Percentiles rank a stretch among this genome's conserved stretches.
phyloP scores from a whole-genome alignment of 2,797 vertebrate genomes.

The Hirundo rustica region DNA sequence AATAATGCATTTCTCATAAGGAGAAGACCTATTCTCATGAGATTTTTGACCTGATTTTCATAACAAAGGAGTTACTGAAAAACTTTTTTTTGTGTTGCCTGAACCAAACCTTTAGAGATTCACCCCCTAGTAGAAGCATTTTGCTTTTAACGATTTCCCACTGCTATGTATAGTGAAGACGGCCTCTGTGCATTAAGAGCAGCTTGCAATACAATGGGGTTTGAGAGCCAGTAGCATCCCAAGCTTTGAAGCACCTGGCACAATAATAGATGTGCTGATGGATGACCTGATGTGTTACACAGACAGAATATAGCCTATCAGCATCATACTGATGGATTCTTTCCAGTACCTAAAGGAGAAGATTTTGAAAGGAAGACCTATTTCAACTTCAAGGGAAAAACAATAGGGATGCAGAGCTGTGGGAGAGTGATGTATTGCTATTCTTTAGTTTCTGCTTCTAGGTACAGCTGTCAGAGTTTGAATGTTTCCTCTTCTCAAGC shows the following conservation, averaged over 20 bases:
- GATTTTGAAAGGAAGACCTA: constrained; percentile 38
- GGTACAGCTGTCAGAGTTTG: background rate
- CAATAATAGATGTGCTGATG: constrained; percentile 47
- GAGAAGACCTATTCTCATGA: constrained; percentile 4
- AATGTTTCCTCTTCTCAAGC: constrained; percentile 2
- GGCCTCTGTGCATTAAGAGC: background rate
- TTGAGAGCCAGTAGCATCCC: constrained; percentile 21
- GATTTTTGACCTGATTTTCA: constrained; percentile 33
- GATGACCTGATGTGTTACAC: constrained; percentile 32
- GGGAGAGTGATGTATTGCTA: constrained; percentile 8
- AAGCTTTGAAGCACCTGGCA: constrained; percentile 56
- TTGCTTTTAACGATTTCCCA: constrained; percentile 39
- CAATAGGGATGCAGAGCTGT: constrained; percentile 15
- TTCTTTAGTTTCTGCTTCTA: background rate
- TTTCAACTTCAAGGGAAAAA: constrained; percentile 27
- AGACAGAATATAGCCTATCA: constrained; percentile 2
- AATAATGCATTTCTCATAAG: background rate
- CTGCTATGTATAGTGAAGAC: constrained; percentile 11
- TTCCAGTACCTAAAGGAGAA: constrained; percentile 27
- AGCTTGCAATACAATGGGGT: constrained; percentile 31
- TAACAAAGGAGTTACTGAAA: constrained; percentile 40
- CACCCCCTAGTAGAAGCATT: background rate
- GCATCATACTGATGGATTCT: constrained; percentile 19
- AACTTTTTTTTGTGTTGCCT: constrained; percentile 11
- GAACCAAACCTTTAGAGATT: constrained; percentile 45